Evolutionary conservation across 2,797 vertebrate species (phyloP).

Genomic region (Sebastiscus tertius): DNA sequence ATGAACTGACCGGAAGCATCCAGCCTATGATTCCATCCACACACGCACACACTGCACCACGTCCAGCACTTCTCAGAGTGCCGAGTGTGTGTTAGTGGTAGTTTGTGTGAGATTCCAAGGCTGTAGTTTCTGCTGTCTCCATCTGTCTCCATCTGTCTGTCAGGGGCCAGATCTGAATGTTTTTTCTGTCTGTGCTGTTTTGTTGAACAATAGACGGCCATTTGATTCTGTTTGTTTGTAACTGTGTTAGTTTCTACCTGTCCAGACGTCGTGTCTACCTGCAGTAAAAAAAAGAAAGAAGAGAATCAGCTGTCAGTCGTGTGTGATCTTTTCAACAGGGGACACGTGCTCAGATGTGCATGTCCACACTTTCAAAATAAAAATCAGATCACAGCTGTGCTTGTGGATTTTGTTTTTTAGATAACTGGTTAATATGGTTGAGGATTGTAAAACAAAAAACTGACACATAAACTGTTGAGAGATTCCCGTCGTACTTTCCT

Average conservation of each 20-base stretch:
- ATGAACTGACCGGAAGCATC: constrained; percentile 21
- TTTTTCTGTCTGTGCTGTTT: background rate
- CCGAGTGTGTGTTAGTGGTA: too few relatives aligned
- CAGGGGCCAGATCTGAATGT: background rate
- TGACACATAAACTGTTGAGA: constrained; percentile 6
- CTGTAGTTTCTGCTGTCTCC: too few relatives aligned
- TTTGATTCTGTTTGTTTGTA: background rate
- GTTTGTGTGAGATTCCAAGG: too few relatives aligned
- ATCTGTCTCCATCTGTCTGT: background rate
- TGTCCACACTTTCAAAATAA: background rate
- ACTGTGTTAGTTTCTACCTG: background rate
- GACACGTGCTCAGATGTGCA: background rate
- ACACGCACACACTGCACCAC: too few relatives aligned
- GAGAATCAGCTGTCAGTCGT: background rate
- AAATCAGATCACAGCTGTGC: background rate
- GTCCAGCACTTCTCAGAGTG: too few relatives aligned
- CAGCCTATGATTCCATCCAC: too few relatives aligned
- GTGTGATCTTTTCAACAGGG: background rate
- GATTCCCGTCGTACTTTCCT: background rate
- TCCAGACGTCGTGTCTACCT: background rate
- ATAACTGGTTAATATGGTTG: constrained; percentile 11
- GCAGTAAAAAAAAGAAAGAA: background rate
- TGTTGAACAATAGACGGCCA: background rate
- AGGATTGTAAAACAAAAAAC: constrained; percentile 24
- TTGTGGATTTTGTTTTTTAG: background rate